phyloP scores from a whole-genome alignment of 2,888 invertebrate species.

The Tenthredo mesomela region DNA sequence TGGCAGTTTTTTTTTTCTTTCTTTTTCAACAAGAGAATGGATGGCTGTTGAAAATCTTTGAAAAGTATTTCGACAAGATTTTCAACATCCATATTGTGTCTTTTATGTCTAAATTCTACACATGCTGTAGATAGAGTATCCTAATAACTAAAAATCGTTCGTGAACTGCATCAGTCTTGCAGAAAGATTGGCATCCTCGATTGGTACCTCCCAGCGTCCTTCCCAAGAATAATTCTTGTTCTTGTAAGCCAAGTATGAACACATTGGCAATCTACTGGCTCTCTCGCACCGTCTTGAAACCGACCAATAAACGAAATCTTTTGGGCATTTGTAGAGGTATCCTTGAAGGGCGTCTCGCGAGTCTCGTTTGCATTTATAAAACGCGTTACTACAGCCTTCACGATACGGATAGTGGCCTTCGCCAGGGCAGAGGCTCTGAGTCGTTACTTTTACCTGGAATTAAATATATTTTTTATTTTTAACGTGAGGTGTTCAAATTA shows the following conservation, averaged over 20 bases:
- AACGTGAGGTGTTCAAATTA: neutral
- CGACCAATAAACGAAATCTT: slow-evolving; percentile 88
- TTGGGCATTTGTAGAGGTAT: slow-evolving; percentile 88
- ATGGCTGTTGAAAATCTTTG: neutral
- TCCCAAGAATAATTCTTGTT: slow-evolving; percentile 59
- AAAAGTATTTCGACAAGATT: neutral
- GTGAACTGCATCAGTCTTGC: slow-evolving; percentile 64
- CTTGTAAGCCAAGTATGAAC: slow-evolving; percentile 71
- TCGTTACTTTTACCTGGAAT: slow-evolving; percentile 83
- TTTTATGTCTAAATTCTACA: neutral
- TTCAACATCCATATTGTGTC: slow-evolving; percentile 11
- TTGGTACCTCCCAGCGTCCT: slow-evolving; percentile 70
- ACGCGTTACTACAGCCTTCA: slow-evolving; percentile 85
- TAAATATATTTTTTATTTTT: slow-evolving; percentile 49
- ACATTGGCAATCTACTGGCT: slow-evolving; percentile 82
- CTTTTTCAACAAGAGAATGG: neutral
- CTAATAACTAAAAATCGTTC: slow-evolving; percentile 25
- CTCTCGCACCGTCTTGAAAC: slow-evolving; percentile 89
- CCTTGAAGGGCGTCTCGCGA: slow-evolving; percentile 82
- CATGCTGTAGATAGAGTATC: slow-evolving; percentile 15
- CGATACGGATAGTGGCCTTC: slow-evolving; percentile 87
- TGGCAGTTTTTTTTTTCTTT: neutral
- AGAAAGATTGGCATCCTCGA: slow-evolving; percentile 68
- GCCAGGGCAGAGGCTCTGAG: slow-evolving; percentile 82
- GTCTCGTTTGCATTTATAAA: slow-evolving; percentile 85